phyloP scores from a whole-genome alignment of 2,113 vertebrate genomes.

The Phyllopteryx taeniolatus region DNA sequence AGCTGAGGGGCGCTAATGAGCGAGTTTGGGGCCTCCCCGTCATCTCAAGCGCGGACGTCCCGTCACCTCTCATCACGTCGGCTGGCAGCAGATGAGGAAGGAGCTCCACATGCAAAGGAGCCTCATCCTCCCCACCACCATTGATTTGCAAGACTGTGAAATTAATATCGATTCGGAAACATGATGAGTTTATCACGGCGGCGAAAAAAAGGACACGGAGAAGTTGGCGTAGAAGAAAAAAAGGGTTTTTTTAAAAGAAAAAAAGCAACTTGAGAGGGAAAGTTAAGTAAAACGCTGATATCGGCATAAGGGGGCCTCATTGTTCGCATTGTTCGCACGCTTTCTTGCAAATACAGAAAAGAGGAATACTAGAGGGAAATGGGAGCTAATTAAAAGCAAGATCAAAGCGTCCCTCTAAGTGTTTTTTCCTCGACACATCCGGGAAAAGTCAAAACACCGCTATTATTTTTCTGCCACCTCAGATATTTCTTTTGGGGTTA shows the following conservation, averaged over 20 bases:
- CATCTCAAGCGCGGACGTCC: constrained; percentile 58
- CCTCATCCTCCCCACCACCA: constrained; percentile 37
- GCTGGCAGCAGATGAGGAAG: constrained; percentile 37
- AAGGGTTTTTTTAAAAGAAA: background rate
- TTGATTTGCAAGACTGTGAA: constrained; percentile 63
- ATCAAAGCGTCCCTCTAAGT: constrained; percentile 75
- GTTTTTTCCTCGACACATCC: constrained; percentile 74
- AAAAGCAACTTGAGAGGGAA: constrained; percentile 65
- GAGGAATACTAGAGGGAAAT: constrained; percentile 76
- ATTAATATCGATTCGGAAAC: constrained; percentile 67
- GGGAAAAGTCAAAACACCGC: constrained; percentile 70
- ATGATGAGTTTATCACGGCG: constrained; percentile 59
- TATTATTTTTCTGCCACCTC: constrained; percentile 73
- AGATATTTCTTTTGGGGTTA: constrained; percentile 64
- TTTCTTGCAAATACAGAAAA: constrained; percentile 77
- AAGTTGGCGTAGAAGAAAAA: background rate
- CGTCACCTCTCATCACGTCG: constrained; percentile 58
- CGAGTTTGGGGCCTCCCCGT: constrained; percentile 68
- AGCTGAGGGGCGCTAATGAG: constrained; percentile 75
- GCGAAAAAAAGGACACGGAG: constrained; percentile 8
- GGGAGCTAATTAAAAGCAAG: constrained; percentile 75
- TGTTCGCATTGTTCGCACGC: constrained; percentile 71
- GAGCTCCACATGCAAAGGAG: constrained; percentile 65
- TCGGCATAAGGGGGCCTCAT: constrained; percentile 64
- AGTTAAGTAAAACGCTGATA: constrained; percentile 75